These are phyloP conservation scores for Pholis gunnellus DNA, from an alignment of 2,113 vertebrate species.

Conservation along the genomic window DNA sequence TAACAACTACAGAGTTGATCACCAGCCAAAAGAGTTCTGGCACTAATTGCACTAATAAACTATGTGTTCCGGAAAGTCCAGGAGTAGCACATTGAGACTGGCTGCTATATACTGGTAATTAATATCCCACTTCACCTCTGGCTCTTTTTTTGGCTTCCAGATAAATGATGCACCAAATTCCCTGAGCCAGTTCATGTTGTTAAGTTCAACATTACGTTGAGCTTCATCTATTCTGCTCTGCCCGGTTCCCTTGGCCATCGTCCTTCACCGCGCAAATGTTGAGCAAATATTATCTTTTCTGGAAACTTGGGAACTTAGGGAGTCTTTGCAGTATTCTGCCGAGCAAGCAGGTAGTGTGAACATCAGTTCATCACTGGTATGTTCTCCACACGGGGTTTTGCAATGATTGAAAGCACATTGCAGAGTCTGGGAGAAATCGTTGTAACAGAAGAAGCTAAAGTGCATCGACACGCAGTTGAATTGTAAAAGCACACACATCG, in stretches of 20 bases:
- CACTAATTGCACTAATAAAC: constrained; percentile 44
- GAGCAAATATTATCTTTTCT: constrained; percentile 32
- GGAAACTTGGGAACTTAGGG: not conserved
- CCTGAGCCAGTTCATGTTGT: not conserved
- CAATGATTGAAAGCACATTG: constrained; percentile 2
- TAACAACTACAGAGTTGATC: constrained; percentile 45
- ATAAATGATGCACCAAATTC: not conserved
- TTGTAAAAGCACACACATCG: not conserved
- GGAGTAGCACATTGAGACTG: not conserved
- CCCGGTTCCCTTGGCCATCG: not conserved
- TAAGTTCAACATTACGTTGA: constrained; percentile 9
- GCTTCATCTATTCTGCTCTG: constrained; percentile 8
- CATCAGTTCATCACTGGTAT: constrained; percentile 8
- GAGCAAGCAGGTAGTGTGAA: not conserved
- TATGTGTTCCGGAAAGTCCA: constrained; percentile 6
- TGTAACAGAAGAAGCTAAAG: not conserved
- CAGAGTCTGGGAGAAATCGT: not conserved
- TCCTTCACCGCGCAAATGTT: constrained; percentile 7
- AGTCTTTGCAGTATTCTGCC: constrained; percentile 6
- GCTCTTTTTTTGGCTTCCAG: not conserved
- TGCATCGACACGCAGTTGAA: not conserved
- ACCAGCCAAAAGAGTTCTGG: constrained; percentile 11
- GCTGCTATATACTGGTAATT: not conserved
- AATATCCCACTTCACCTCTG: not conserved
- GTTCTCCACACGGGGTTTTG: constrained; percentile 6